Evolutionary conservation across 2,797 vertebrate genomes (phyloP), one percentile per base, ranked within the genome.

Genomic region (Strix occidentalis): DNA sequence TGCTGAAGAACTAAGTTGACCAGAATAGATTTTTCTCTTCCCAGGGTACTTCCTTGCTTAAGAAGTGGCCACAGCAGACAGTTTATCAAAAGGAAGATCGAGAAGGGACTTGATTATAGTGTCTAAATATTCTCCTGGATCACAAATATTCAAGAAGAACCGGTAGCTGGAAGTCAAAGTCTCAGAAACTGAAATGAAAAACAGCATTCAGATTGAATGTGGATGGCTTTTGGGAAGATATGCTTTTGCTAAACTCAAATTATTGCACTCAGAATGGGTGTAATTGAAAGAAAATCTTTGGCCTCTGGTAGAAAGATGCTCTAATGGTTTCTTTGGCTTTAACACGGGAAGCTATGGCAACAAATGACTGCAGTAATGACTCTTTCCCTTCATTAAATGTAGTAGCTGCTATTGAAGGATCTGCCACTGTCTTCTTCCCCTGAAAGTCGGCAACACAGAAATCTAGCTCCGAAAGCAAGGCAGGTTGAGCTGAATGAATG

Each of bases 241-340:
- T 1, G 16, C 58, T 79, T 82, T 56, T 72, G 58, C 89, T 83
- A 53, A 78, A 78, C 43, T 75, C 87, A 75, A 90, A 85, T 87
- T 89, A 91, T 51, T 78, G 87, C 51, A 33, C 69, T 93, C 18
- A 57, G 43, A 88, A 86, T 41, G 66, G 35, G 15, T 65, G 56
- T 94, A 94, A 90, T 81, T 93, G 72, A 94, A 91, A 79, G 14
- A 84, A 89, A 94, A 90, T 79, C 69, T 85, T 84, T 81, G 79
- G 57, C 79, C 10, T 88, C 50, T 84, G 54, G 74, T 82, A 56
- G 70, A 81, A 89, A 63, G 78, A 84, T 28, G n/a, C 37, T 68
- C 9, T 96, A 84, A 94, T 95, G 87, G 16, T 87, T 94, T 84
- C 58, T 95, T 76, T 93, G 50, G 46, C 72, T 93, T 91, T 90